Evolutionary conservation across 1,140 invertebrate species (phyloP), one percentile per base, ranked within the genome.

Genomic region (Nautilus pompilius): DNA sequence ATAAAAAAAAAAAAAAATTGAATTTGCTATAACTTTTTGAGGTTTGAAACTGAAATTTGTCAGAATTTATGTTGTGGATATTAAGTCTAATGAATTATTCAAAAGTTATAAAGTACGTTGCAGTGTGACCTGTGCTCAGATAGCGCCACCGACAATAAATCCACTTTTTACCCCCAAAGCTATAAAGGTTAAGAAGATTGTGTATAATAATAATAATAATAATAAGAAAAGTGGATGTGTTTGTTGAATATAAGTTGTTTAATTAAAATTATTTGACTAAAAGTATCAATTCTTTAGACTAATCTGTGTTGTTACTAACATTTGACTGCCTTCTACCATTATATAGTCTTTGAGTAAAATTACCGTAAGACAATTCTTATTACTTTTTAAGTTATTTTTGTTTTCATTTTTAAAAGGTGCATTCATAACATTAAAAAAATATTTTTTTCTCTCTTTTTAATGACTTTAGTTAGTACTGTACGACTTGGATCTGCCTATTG

Each of bases 401-500:
- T 32, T 24, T 33, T 48, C 13, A 28, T 55, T 33, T 3, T 4
- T 24, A 30, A 41, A 30, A 26, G 30, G 1, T 58, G 41, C 22
- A 2, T 53, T 15, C 48, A 26, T 51, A 58, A 13, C 22, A 17
- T 13, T 34, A 4, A 22, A 24, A 26, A 22, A 20, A 13, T 32
- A 26, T 59, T 10, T 30, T 56, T 36, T 33, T 22, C 51, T 30
- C 17, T 48, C 28, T 56, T 62, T 45, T 58, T 60, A 54, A 36
- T 57, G 46, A 29, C 61, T 67, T 36, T 48, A 74, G 73, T 58
- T 59, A 66, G 79, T 80, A 77, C 79, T 82, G 79, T 77, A 73
- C 76, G 79, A 80, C 80, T 80, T 68, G 79, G 80, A 77, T 71
- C 72, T 74, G 78, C 73, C 75, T 70, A 71, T 72, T 70, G 77